Base-by-base conservation (phyloP, 2,113 vertebrate species). In the Limanda limanda region DNA sequence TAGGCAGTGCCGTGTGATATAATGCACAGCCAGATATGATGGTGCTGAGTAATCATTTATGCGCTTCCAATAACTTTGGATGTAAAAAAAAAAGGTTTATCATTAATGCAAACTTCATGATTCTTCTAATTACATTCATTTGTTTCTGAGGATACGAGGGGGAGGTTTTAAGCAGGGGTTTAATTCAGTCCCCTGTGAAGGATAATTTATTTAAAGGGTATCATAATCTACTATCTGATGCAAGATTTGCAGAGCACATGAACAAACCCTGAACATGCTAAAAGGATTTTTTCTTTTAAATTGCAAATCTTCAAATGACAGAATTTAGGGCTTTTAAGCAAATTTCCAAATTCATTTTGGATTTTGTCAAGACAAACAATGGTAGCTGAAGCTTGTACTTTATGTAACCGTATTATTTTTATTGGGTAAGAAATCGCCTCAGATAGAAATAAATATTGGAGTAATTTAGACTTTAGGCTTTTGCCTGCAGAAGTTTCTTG, bases 111-210 rank as follows among this genome's bases (percentile, higher is more conserved):
- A 88, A 76, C 66, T 72, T 81, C 71, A 15, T 76, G 58, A 83
- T 83, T 86, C 68, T 47, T 25, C 72, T 85, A 85, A 88, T 85
- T 85, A 79, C 67, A 67, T 79, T 85, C 45, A 86, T 82, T 88
- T 77, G 64, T 71, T 84, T 79, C 59, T 55, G 52, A 65, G 58
- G 60, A 76, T 21, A 51, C 45, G 31, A 80, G 51, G 11, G 25
- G 25, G 45, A 71, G 71, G 37, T 64, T 74, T 81, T 76, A 65
- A 54, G 51, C 51, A 11, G 69, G 51, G 65, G 60, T 81, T 86
- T 73, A 71, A 82, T 77, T 88, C 71, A 58, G 40, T 78, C 52
- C 56, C 68, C 68, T 60, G 51, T 45, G 62, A 80, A 42, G 35
- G 12, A 68, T 74, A 23, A 61, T 75, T 65, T 68, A 60, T 73